Percentiles rank a stretch among this genome's conserved stretches.
These are phyloP conservation scores for Dallia pectoralis DNA, from an alignment of 2,797 vertebrate genomes.

Conservation along the genomic window DNA sequence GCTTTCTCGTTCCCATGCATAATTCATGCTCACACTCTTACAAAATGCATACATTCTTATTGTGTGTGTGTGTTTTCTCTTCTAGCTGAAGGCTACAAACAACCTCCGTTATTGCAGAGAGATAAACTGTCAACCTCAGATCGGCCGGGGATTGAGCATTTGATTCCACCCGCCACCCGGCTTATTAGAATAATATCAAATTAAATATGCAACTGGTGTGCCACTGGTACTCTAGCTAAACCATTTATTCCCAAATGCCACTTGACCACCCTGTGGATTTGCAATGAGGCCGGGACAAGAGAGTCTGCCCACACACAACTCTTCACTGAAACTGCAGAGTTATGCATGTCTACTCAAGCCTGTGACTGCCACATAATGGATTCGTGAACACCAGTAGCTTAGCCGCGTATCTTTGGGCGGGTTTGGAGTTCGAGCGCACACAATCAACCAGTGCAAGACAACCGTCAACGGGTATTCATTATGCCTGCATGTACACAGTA, in stretches of 20 bases:
- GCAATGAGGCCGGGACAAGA: constrained; percentile 16
- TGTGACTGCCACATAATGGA: constrained; percentile 14
- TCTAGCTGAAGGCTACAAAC: constrained; percentile 31
- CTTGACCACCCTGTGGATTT: constrained; percentile 42
- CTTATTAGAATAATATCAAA: constrained; percentile 46
- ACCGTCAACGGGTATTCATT: no score
- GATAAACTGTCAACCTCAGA: constrained; percentile 22
- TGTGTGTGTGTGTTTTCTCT: constrained; percentile 39
- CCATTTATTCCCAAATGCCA: constrained; percentile 35
- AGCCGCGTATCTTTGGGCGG: no score
- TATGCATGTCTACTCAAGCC: constrained; percentile 33
- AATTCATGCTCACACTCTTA: constrained; percentile 28
- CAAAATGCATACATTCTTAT: constrained; percentile 32
- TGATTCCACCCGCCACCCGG: constrained; percentile 35
- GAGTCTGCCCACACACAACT: constrained; percentile 37
- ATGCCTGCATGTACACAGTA: no score
- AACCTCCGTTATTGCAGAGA: constrained; percentile 38
- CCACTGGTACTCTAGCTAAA: constrained; percentile 33
- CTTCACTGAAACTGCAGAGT: constrained; percentile 38
- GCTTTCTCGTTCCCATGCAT: constrained; percentile 37
- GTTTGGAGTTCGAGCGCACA: no score
- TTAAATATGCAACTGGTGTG: constrained; percentile 39
- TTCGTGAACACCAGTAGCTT: background rate
- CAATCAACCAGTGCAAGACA: no score
- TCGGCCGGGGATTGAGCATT: constrained; percentile 31